A percentile compares a stretch with the other conserved stretches of the same genome.
These are phyloP conservation scores for Xiphorhynchus erythropygius DNA, from an alignment of 2,797 vertebrate species.

Conservation along the genomic window DNA sequence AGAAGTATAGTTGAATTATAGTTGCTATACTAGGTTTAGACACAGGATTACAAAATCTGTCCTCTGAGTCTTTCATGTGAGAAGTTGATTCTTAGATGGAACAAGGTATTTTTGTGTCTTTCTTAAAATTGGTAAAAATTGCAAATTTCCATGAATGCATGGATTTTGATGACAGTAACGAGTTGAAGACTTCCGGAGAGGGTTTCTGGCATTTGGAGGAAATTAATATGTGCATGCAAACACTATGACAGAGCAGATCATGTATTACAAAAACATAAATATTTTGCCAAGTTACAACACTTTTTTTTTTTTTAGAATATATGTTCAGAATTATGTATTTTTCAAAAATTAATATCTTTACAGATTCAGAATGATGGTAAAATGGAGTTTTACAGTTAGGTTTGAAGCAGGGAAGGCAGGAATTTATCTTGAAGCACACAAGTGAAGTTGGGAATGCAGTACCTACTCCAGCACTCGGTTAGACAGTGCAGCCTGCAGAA, in stretches of 20 bases:
- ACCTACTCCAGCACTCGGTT: fast-evolving
- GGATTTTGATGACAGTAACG: not conserved
- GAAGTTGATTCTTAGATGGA: not conserved
- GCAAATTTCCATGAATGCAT: not conserved
- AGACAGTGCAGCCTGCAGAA: not conserved
- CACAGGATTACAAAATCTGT: not conserved
- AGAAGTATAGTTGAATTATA: not conserved
- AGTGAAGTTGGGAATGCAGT: not conserved
- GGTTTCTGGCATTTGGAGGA: not conserved
- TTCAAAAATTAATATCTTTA: not conserved
- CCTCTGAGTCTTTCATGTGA: not conserved
- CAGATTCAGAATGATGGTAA: not conserved
- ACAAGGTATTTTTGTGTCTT: not conserved
- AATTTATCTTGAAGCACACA: not conserved
- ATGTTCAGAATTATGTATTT: not conserved
- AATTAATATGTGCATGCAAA: not conserved
- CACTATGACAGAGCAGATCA: not conserved
- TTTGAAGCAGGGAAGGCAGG: not conserved
- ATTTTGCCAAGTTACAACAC: not conserved
- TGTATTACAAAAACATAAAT: not conserved
- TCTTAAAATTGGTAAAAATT: not conserved
- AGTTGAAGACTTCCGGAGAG: not conserved
- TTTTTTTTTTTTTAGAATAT: not conserved
- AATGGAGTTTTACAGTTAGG: not conserved
- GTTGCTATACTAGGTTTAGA: not conserved